Conservation (phyloP, 2,888 invertebrate species). For the Scaptomyza tumidula region DNA sequence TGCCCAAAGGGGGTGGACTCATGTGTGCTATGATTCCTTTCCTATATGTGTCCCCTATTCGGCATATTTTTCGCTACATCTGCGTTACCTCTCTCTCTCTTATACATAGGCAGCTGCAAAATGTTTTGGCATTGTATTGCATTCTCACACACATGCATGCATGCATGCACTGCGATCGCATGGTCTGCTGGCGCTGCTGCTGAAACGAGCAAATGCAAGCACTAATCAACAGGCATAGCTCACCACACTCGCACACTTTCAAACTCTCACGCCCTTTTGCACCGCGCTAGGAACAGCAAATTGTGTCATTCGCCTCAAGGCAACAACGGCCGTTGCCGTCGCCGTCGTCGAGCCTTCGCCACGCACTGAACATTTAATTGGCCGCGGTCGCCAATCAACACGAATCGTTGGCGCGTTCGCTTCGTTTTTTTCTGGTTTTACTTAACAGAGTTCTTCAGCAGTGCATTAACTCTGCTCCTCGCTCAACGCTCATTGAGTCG, state of each 20-base stretch:
- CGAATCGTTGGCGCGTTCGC: conserved; percentile 48
- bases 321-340: not conserved
- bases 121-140: conserved; percentile 43
- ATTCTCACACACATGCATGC: conserved; percentile 13
- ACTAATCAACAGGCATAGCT: conserved; percentile 15
- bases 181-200: conserved; percentile 3
- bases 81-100: not conserved
- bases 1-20: conserved; percentile 25
- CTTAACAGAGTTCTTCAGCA: conserved; percentile 8
- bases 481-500: conserved; percentile 43
- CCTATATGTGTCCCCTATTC: not conserved
- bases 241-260: not conserved
- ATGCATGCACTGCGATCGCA: not conserved
- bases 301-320: conserved; percentile 10
- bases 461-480: conserved; percentile 5
- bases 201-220: conserved; percentile 1
- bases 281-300: not conserved
- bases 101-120: conserved; percentile 47
- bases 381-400: conserved; percentile 63
- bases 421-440: not conserved
- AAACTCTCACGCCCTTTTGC: not conserved
- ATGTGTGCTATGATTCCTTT: not conserved
- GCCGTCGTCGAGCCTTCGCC: conserved; percentile 1
- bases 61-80: not conserved
- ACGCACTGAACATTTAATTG: conserved; percentile 51